Base-by-base conservation (phyloP, 2,888 invertebrate genomes). In the Gymnosoma rotundatum region DNA sequence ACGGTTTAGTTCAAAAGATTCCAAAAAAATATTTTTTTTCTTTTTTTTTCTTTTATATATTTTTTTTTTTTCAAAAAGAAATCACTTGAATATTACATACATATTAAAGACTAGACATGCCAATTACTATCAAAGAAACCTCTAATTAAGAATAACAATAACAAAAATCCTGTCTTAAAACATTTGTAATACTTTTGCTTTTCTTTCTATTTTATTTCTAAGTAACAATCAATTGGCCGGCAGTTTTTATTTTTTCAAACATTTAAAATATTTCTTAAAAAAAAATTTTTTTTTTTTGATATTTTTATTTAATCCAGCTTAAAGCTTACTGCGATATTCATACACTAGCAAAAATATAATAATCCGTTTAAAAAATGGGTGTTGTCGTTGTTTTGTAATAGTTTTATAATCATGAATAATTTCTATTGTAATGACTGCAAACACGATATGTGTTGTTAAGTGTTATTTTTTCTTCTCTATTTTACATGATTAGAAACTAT, bases 361-460 rank as follows among this genome's bases (percentile, higher is more conserved):
- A n/a, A 42, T 12, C 73, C 67, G 56, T 83, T 78, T 60, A 6
- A 52, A 78, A 83, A 83, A 60, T 78, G 82, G 82, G 78, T 78
- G 82, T 78, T 67, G 78, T 66, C 78, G 72, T 61, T 38, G 72
- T 83, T 78, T 78, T 83, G 82, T 78, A 83, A 83, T 67, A 61
- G 66, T 73, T 66, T 67, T 83, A 60, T 64, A 75, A 75, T 75
- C 69, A 69, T 42, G 32, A 69, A 56, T 64, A 75, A 75, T 75
- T 81, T 75, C 64, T 75, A 54, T 70, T 75, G 48, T 81, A 76
- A 82, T 76, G 64, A 64, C 75, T 58, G 25, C 18, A 32, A 76
- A 70, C 75, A 82, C 81, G 76, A 76, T 76, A 82, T 64, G 12
- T 74, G 50, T 75, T 64, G 50, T n/a, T 52, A 50, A 56, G 52